Conservation (phyloP, 2,797 vertebrate genomes). For the Arnoldichthys spilopterus region DNA sequence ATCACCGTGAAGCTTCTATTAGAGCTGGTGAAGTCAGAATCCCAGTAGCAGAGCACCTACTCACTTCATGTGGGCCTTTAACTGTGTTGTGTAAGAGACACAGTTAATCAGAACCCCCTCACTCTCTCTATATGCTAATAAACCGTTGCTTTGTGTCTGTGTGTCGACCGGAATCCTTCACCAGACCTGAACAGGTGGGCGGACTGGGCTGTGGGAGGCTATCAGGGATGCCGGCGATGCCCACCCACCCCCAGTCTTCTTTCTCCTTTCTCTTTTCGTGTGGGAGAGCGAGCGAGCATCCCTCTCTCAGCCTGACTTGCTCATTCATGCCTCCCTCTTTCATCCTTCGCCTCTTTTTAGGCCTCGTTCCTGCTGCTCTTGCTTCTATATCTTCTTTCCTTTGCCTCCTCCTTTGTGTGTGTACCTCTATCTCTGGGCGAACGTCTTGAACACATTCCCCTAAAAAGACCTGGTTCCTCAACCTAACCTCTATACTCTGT, state of each 20-base stretch:
- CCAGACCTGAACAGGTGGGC: slow-evolving; percentile 74
- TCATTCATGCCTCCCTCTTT: slow-evolving; percentile 67
- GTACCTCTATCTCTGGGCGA: slow-evolving; percentile 15
- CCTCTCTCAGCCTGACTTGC: slow-evolving; percentile 81
- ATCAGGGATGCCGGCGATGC: slow-evolving; percentile 79
- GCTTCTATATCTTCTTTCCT: slow-evolving; percentile 42
- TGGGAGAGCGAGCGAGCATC: slow-evolving; percentile 74
- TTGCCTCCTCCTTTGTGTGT: slow-evolving; percentile 45
- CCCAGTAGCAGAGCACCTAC: slow-evolving; percentile 26
- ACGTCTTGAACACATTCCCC: background rate
- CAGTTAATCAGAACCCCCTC: slow-evolving; percentile 31
- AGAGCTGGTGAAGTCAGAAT: background rate
- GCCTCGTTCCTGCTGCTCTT: slow-evolving; percentile 10
- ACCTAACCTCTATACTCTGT: background rate
- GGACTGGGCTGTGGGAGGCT: slow-evolving; percentile 71
- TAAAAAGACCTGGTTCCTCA: background rate
- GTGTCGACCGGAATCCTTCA: slow-evolving; percentile 71
- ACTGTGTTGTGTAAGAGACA: slow-evolving; percentile 42
- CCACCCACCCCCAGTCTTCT: slow-evolving; percentile 72
- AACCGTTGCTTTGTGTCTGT: slow-evolving; percentile 55
- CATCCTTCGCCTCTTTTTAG: slow-evolving; percentile 36
- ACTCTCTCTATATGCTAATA: slow-evolving; percentile 26
- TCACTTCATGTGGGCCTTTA: slow-evolving; percentile 30
- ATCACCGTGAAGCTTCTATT: background rate
- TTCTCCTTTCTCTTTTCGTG: slow-evolving; percentile 41